Percentiles rank a stretch among this genome's conserved stretches.
phyloP scores from a whole-genome alignment of 2,888 invertebrate species.

The Conus canariensis region DNA sequence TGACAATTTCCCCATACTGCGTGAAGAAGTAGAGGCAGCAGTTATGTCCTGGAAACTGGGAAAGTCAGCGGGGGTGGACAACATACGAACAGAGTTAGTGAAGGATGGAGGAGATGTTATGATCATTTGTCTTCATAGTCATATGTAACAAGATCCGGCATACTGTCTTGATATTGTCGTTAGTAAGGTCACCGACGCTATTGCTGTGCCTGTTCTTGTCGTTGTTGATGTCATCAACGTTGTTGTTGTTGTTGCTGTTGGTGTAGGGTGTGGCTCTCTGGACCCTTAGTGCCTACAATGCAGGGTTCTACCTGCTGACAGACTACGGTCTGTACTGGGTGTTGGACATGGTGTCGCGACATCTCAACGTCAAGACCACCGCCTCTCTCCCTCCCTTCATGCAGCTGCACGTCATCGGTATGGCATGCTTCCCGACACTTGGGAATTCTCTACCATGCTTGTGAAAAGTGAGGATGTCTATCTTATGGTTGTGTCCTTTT shows the following conservation, averaged over 20 bases:
- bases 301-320: conserved; percentile 86
- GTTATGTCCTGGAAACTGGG: no score
- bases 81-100: no score
- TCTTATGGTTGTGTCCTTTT: no score
- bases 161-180: background rate
- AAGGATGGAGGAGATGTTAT: no score
- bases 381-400: conserved; percentile 71
- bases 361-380: conserved; percentile 77
- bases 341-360: conserved; percentile 81
- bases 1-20: no score
- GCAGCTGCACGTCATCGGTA: conserved; percentile 83
- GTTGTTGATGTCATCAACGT: background rate
- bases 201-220: background rate
- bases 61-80: no score
- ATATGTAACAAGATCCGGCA: no score
- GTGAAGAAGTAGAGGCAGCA: no score
- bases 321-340: conserved; percentile 91
- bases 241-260: background rate
- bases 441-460: background rate
- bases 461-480: background rate
- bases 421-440: background rate
- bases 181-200: background rate
- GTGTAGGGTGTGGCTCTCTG: conserved; percentile 82
- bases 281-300: conserved; percentile 85
- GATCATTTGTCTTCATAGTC: no score